Conservation (phyloP, 2,113 vertebrate genomes). For the Pelecanus crispus region DNA sequence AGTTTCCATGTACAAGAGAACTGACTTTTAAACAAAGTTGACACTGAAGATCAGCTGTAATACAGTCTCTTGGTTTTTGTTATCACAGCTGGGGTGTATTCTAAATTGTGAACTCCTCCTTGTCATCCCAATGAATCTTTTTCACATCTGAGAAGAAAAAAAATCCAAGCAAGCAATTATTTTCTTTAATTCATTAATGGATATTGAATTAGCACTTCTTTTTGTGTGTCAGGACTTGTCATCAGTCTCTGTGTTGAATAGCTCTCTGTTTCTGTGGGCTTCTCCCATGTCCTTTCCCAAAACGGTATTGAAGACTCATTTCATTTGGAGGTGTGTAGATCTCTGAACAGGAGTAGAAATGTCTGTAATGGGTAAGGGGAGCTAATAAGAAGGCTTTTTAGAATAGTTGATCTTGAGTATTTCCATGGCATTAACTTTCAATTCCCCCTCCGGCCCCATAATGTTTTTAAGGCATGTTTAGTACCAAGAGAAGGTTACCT, state of each 20-base stretch:
- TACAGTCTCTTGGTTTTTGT: neutral
- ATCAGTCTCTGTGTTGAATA: neutral
- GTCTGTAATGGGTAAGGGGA: neutral
- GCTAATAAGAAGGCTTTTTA: neutral
- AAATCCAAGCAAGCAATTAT: neutral
- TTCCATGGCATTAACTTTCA: neutral
- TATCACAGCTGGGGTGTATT: neutral
- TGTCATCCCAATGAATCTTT: neutral
- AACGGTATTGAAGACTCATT: neutral
- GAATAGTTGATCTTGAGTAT: neutral
- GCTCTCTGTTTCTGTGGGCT: neutral
- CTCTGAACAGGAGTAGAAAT: neutral
- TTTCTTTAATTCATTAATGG: neutral
- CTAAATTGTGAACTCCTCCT: neutral
- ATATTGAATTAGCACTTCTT: neutral
- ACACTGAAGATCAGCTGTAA: neutral
- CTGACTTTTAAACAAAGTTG: neutral
- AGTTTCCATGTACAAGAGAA: neutral
- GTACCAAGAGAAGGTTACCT: neutral
- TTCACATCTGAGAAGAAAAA: neutral
- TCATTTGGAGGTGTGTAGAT: neutral
- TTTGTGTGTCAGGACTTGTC: neutral
- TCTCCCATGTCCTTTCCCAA: neutral
- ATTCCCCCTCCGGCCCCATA: rapidly evolving
- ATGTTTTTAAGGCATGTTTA: neutral